phyloP scores from a whole-genome alignment of 2,797 vertebrate genomes.

The Cynopterus sphinx region DNA sequence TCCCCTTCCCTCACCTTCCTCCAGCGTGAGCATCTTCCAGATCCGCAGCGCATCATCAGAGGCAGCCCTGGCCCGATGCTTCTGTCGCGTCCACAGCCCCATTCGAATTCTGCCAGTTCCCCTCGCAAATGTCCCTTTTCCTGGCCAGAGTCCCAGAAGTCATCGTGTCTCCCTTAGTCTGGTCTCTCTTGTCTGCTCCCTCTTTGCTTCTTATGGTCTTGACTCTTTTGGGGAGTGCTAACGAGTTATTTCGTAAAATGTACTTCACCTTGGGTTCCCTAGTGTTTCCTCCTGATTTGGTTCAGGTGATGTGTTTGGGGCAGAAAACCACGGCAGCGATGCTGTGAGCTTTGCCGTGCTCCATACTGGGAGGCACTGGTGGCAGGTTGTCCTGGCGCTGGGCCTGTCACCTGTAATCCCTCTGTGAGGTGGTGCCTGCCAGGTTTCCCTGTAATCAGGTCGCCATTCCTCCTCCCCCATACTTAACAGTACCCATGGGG shows the following conservation, averaged over 20 bases:
- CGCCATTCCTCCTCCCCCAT: background rate
- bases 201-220: background rate
- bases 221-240: background rate
- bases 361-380: background rate
- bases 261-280: background rate
- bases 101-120: fast-evolving
- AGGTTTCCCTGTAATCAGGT: background rate
- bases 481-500: fast-evolving
- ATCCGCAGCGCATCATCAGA: fast-evolving
- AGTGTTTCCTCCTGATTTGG: fast-evolving
- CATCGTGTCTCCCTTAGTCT: background rate
- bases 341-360: background rate
- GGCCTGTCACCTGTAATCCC: background rate
- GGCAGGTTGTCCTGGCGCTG: background rate
- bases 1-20: background rate
- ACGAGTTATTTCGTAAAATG: too few relatives aligned
- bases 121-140: background rate
- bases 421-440: background rate
- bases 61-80: fast-evolving
- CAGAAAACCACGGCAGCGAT: background rate
- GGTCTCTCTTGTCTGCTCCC: background rate
- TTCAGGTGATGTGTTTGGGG: background rate
- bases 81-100: fast-evolving
- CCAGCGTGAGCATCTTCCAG: background rate
- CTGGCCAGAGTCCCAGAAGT: background rate